Percentiles rank a stretch among this genome's conserved stretches.
Evolutionary conservation across 2,888 invertebrate genomes (phyloP).

Genomic region (Exocentrus adspersus): DNA sequence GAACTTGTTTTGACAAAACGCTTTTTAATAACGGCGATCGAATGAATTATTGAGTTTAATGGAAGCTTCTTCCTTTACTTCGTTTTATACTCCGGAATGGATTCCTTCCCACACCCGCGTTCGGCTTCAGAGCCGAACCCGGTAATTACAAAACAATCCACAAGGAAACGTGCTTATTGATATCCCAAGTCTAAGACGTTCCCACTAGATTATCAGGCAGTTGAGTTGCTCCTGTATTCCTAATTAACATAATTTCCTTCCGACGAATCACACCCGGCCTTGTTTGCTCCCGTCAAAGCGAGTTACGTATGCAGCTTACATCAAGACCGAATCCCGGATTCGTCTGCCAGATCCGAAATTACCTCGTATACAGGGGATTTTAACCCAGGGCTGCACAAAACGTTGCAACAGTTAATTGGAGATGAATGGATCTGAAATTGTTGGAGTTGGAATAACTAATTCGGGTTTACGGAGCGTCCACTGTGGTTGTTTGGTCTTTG

Average conservation of each 20-base stretch:
- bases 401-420: no score
- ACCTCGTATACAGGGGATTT: constrained; percentile 46
- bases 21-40: neutral
- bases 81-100: no score
- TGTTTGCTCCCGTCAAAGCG: constrained; percentile 36
- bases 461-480: no score
- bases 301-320: constrained; percentile 27
- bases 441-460: no score
- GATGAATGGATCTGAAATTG: no score
- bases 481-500: no score
- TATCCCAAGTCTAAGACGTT: neutral
- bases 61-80: no score
- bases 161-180: no score
- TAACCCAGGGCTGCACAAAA: neutral
- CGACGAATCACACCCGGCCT: constrained; percentile 32
- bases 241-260: constrained; percentile 39
- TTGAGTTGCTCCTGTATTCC: constrained; percentile 1
- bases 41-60: neutral
- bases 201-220: neutral
- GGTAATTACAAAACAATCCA: no score
- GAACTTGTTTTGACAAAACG: neutral
- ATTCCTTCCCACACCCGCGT: no score
- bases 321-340: constrained; percentile 15
- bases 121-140: no score
- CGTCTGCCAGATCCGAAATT: constrained; percentile 34